phyloP scores from a whole-genome alignment of 2,113 vertebrate genomes.

The Tyto alba region DNA sequence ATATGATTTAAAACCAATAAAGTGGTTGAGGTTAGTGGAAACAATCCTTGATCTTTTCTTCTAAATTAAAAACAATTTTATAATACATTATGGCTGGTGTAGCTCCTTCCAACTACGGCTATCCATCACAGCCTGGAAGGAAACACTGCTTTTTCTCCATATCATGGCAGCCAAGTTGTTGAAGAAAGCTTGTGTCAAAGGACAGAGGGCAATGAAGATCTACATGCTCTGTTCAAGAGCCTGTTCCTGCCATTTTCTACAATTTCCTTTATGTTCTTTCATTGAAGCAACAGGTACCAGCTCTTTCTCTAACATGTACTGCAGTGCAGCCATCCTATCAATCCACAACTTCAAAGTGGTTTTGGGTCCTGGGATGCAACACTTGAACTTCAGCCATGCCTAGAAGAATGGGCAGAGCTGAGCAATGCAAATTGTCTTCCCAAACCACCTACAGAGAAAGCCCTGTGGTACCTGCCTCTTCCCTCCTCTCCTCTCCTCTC shows the following conservation, averaged over 20 bases:
- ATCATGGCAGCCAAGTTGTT: not conserved
- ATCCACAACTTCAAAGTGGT: not conserved
- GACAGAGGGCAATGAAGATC: not conserved
- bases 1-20: slow-evolving; percentile 15
- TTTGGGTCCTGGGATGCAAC: not conserved
- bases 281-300: not conserved
- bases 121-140: not conserved
- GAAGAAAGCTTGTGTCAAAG: not conserved
- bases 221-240: not conserved
- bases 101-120: not conserved
- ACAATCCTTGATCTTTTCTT: not conserved
- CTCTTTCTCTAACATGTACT: not conserved
- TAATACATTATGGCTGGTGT: not conserved
- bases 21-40: slow-evolving; percentile 22
- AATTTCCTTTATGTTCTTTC: not conserved
- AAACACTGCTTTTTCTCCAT: not conserved
- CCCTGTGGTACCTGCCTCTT: fast-evolving
- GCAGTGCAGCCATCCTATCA: not conserved
- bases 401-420: not conserved
- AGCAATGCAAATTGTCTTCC: not conserved
- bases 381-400: not conserved
- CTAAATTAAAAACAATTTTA: not conserved
- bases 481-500: not conserved
- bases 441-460: fast-evolving
- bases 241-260: not conserved